Conservation (phyloP, 2,797 vertebrate species). For the Spea hammondii region DNA sequence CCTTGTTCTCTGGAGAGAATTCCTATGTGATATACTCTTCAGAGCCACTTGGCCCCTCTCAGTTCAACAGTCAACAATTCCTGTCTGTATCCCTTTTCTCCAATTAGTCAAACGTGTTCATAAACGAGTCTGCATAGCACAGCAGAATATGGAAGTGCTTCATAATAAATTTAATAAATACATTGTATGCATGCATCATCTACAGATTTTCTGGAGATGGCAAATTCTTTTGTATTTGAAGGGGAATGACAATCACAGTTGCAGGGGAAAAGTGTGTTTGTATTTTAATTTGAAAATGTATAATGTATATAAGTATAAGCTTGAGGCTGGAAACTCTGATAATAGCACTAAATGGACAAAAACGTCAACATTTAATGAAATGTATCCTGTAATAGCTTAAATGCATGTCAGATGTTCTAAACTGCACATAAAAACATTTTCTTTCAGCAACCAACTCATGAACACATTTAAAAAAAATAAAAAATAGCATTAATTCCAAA, state of each 20-base stretch:
- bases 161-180: too few relatives aligned
- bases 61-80: too few relatives aligned
- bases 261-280: background rate
- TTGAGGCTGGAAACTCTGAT: constrained; percentile 60
- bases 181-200: too few relatives aligned
- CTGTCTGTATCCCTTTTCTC: too few relatives aligned
- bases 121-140: too few relatives aligned
- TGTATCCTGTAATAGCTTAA: constrained; percentile 57
- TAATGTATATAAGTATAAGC: constrained; percentile 58
- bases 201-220: too few relatives aligned
- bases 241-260: background rate
- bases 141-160: too few relatives aligned
- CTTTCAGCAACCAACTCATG: background rate
- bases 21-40: too few relatives aligned
- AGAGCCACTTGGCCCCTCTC: too few relatives aligned
- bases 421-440: constrained; percentile 56
- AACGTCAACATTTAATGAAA: constrained; percentile 62
- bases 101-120: too few relatives aligned
- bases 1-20: too few relatives aligned
- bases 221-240: too few relatives aligned
- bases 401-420: constrained; percentile 60
- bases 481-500: constrained; percentile 10
- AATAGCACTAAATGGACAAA: constrained; percentile 64
- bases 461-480: constrained; percentile 3
- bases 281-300: constrained; percentile 43